Conservation (phyloP, 2,797 vertebrate species). For the Oreochromis grahami region DNA sequence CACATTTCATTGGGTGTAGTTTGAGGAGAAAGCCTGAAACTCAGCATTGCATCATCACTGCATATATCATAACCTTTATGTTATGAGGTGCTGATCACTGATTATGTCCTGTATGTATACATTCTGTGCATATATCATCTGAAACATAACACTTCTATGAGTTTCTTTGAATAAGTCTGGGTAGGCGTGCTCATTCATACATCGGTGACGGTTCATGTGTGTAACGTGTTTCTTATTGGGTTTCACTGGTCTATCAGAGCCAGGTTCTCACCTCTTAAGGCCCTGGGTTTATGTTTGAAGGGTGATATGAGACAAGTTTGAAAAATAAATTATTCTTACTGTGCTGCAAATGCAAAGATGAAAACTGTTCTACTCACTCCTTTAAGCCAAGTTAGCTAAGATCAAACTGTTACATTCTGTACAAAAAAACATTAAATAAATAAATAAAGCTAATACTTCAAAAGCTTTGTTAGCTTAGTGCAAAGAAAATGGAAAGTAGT, state of each 20-base stretch:
- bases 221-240: conserved; percentile 60
- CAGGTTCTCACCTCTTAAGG: conserved; percentile 57
- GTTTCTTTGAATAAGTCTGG: background rate
- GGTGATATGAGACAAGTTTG: conserved; percentile 26
- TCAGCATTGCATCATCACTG: conserved; percentile 45
- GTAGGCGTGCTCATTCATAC: background rate
- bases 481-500: background rate
- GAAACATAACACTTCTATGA: conserved; percentile 48
- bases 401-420: background rate
- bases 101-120: conserved; percentile 31
- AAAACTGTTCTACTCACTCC: background rate
- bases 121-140: conserved; percentile 33
- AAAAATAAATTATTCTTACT: conserved; percentile 22
- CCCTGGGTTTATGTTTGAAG: conserved; percentile 30
- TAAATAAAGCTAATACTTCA: background rate
- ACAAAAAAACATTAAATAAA: background rate
- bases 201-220: conserved; percentile 13
- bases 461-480: background rate
- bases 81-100: conserved; percentile 22
- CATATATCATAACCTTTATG: conserved; percentile 29
- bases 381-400: background rate
- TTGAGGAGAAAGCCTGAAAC: conserved; percentile 24
- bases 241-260: conserved; percentile 46
- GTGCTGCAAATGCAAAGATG: conserved; percentile 5
- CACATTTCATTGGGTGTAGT: conserved; percentile 16